Evolutionary conservation across 2,888 invertebrate species (phyloP), one percentile per base, ranked within the genome.

Genomic region (Antitype chi): DNA sequence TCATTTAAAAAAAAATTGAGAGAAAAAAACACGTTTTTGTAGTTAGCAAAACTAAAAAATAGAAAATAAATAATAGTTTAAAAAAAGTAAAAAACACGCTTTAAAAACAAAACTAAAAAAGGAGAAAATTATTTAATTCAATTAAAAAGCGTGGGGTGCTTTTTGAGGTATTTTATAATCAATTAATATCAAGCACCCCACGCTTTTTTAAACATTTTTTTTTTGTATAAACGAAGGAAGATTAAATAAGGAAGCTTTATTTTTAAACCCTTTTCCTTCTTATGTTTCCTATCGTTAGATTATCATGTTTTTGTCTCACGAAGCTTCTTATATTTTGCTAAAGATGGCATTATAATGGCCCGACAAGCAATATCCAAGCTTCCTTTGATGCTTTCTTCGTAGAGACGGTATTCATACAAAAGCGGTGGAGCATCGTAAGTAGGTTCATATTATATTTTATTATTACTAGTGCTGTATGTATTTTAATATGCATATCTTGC

Each of bases 341-440:
- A 13, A 57, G 68, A 73, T 32, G 47, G 69, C 28, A 52, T 20
- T 15, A n/a, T 59, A 52, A 52, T 60, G 28, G 52, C 32, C 15
- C 43, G 4, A 11, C 43, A n/a, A 60, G 59, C 43, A 66, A 64
- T 73, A 76, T 59, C 28, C 52, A 23, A n/a, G 28, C 20, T 66
- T 28, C 38, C 59, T 74, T 60, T 66, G 59, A 66, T 13, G n/a
- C 52, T 43, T 38, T 57, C 13, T 43, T 49, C n/a, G 8, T 43
- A 5, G 8, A 13, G 15, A 17, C 13, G 25, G 1, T 52, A 62
- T 62, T 52, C 59, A 60, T 38, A 57, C 43, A 73, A 43, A 4
- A 25, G 49, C 0, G 8, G 43, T 49, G 25, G 28, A 68, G 43
- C 17, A 32, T 32, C 25, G n/a, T 57, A 43, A 43, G 49, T n/a